phyloP scores from a whole-genome alignment of 2,797 vertebrate genomes.

The Numenius phaeopus region DNA sequence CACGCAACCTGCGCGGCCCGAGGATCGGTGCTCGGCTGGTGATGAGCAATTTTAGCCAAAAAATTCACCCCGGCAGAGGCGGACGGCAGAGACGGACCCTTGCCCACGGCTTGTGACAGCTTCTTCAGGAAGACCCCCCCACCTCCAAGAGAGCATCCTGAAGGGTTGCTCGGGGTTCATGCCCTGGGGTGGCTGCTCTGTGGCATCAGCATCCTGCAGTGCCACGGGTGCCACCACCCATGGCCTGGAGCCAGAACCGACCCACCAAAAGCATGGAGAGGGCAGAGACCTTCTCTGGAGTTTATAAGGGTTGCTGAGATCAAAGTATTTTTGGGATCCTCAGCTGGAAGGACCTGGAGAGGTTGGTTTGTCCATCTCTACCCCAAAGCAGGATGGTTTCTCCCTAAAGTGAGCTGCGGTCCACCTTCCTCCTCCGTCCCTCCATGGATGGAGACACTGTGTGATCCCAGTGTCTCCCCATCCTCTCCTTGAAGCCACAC shows the following conservation, averaged over 20 bases:
- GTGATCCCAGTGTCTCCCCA: neutral
- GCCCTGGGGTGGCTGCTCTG: neutral
- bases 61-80: neutral
- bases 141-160: rapidly evolving
- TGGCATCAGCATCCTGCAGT: neutral
- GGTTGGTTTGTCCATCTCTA: neutral
- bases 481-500: neutral
- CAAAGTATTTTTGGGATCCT: rapidly evolving
- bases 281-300: neutral
- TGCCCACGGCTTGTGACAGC: rapidly evolving
- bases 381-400: neutral
- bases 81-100: neutral
- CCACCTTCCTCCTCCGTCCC: neutral
- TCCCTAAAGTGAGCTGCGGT: neutral
- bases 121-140: neutral
- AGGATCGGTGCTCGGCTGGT: rapidly evolving
- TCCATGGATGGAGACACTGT: rapidly evolving
- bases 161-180: rapidly evolving
- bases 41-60: rapidly evolving
- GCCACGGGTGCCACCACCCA: neutral
- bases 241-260: rapidly evolving
- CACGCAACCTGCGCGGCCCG: rapidly evolving
- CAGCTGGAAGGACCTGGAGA: neutral
- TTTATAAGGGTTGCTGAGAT: neutral
- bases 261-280: neutral